Evolutionary conservation across 1,140 invertebrate species (phyloP), one percentile per base, ranked within the genome.

Genomic region (Trichoplusia ni): DNA sequence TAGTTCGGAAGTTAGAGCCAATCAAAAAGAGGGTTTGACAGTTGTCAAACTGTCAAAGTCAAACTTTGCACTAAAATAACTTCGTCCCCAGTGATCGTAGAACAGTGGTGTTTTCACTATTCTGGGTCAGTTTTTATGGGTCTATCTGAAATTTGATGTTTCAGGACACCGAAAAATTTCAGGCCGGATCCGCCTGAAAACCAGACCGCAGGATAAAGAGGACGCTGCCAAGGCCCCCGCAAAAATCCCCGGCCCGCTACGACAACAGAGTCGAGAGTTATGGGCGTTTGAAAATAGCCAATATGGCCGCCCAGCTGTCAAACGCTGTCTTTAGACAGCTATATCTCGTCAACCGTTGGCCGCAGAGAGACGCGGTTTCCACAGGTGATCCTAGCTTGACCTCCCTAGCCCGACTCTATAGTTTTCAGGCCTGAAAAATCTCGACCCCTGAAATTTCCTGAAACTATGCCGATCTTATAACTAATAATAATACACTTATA

Each of bases 271-370:
- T 25, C 16, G 21, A 5, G 47, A 63, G 59, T 33, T 51, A 51
- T 33, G n/a, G 4, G 25, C 3, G 18, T 2, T 11, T 11, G 2
- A 46, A 21, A 0, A 5, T 13, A 6, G 1, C 3, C 42, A 46
- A 46, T 7, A 46, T 46, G 42, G 42, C 42, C 42, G 42, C 42
- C 19, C 2, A 25, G 42, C 42, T 46, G 42, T 46, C 42, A 46
- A 46, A 46, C 8, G 42, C 21, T 11, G n/a, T n/a, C 19, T 46
- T 46, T 5, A 13, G 6, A 1, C 8, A 21, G n/a, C 19, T 46
- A 21, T 46, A 23, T 2, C 42, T 46, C 42, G 19, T 19, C 7
- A 46, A 46, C 19, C 21, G n/a, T 21, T 11, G 8, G 42, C 25
- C 42, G 6, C 7, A 46, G 42, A 25, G 21, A 25, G 2, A 3